Evolutionary conservation across 2,888 invertebrate genomes (phyloP).

Genomic region (Mythimna vitellina): DNA sequence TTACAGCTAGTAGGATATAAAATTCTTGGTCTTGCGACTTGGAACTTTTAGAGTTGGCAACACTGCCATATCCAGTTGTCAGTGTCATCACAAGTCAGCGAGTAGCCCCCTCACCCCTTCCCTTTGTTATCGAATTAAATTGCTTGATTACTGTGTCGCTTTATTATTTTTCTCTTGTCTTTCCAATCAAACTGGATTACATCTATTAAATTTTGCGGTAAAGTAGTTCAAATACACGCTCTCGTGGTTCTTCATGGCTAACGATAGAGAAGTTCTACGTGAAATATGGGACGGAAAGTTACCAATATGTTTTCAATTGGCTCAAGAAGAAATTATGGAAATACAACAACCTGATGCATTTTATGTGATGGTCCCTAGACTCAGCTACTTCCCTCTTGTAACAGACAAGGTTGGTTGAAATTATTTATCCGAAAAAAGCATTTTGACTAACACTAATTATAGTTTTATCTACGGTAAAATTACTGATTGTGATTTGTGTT

Average conservation of each 20-base stretch:
- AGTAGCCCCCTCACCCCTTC: slow-evolving; percentile 13
- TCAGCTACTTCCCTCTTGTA: slow-evolving; percentile 98
- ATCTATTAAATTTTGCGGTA: slow-evolving; percentile 1
- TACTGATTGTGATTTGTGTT: neutral
- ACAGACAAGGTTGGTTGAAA: slow-evolving; percentile 95
- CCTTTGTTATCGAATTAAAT: slow-evolving; percentile 34
- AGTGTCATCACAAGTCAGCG: neutral
- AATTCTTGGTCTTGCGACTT: too few species aligned
- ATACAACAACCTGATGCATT: slow-evolving; percentile 97
- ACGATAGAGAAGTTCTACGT: slow-evolving; percentile 98
- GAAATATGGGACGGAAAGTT: slow-evolving; percentile 99
- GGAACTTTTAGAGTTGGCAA: too few species aligned
- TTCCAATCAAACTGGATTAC: neutral
- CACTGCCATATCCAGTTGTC: neutral
- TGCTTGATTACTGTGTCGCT: neutral
- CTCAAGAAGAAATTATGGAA: slow-evolving; percentile 96
- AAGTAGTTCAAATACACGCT: neutral
- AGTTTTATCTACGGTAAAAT: neutral
- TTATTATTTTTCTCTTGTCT: slow-evolving; percentile 1
- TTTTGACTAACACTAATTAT: neutral
- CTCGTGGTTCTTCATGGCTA: slow-evolving; percentile 92
- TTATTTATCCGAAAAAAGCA: neutral
- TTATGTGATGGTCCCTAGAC: slow-evolving; percentile 97
- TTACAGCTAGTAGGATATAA: too few species aligned
- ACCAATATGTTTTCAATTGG: slow-evolving; percentile 97